A percentile compares a stretch with the other conserved stretches of the same genome.
These are phyloP conservation scores for Julus scandinavius DNA, from an alignment of 2,888 invertebrate species.

Conservation along the genomic window DNA sequence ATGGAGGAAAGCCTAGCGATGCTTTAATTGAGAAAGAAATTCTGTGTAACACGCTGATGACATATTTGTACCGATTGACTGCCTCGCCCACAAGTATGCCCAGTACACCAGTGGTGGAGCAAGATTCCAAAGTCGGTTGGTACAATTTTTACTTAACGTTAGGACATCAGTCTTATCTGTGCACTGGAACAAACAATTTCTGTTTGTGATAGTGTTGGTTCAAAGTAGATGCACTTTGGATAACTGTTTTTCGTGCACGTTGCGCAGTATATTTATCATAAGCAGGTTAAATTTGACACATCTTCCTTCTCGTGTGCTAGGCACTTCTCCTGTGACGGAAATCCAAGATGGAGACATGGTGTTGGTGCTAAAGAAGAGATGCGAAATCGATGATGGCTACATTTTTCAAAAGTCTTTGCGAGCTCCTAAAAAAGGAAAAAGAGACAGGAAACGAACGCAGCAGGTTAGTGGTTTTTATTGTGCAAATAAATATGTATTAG, in stretches of 20 bases:
- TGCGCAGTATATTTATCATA: not conserved
- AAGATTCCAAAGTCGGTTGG: constrained; percentile 1
- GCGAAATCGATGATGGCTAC: not conserved
- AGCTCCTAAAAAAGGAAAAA: constrained; percentile 10
- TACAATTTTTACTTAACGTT: not conserved
- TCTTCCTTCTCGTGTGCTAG: constrained; percentile 1
- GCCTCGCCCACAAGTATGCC: not conserved
- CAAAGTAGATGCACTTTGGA: no score
- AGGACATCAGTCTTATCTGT: not conserved
- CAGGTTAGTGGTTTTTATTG: constrained; percentile 25
- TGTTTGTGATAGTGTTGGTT: no score
- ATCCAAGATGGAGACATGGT: constrained; percentile 37
- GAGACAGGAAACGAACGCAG: constrained; percentile 37
- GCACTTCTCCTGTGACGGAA: not conserved
- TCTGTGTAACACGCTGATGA: constrained; percentile 16
- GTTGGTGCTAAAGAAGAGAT: constrained; percentile 44
- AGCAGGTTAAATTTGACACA: no score
- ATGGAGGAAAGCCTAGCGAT: not conserved
- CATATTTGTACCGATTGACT: constrained; percentile 44
- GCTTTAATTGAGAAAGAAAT: not conserved
- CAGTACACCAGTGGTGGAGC: constrained; percentile 37
- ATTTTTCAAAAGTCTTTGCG: not conserved
- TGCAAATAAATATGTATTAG: not conserved
- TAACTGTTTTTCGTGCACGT: no score
- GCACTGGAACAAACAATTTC: not conserved